Evolutionary conservation across 2,797 vertebrate genomes (phyloP).

Genomic region (Macropus fuliginosus): DNA sequence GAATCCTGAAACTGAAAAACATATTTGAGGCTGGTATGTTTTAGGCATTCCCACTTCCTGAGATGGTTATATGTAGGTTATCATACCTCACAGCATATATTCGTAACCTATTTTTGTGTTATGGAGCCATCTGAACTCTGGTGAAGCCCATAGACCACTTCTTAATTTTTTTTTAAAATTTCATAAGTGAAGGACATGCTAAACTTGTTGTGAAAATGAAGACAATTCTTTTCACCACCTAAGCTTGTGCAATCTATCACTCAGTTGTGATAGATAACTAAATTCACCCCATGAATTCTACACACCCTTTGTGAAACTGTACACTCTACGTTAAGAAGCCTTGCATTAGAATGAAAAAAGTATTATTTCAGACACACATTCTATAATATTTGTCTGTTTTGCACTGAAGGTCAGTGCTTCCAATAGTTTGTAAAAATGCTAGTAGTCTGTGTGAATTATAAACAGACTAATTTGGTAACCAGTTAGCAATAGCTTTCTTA

Average conservation of each 20-base stretch:
- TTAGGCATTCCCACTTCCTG: neutral
- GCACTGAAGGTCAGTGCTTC: neutral
- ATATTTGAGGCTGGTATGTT: neutral
- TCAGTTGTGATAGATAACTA: neutral
- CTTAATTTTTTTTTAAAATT: neutral
- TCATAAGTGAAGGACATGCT: neutral
- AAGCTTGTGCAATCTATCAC: neutral
- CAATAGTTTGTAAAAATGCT: neutral
- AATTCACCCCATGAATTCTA: neutral
- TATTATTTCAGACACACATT: neutral
- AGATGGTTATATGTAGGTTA: neutral
- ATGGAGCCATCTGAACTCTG: neutral
- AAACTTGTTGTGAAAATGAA: neutral
- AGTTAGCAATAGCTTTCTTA: neutral
- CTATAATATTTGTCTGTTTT: neutral
- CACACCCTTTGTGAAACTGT: neutral
- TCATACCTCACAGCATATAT: neutral
- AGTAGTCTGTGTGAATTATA: neutral
- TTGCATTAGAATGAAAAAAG: neutral
- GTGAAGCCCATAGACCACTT: neutral
- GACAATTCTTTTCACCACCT: neutral
- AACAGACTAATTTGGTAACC: neutral
- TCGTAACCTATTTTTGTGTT: neutral
- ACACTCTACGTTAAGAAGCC: neutral
- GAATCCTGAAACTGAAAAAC: neutral